Base-by-base conservation (phyloP, 30 jellyfish, hydroid and myxozoan genomes). In the Pelagia noctiluca region DNA sequence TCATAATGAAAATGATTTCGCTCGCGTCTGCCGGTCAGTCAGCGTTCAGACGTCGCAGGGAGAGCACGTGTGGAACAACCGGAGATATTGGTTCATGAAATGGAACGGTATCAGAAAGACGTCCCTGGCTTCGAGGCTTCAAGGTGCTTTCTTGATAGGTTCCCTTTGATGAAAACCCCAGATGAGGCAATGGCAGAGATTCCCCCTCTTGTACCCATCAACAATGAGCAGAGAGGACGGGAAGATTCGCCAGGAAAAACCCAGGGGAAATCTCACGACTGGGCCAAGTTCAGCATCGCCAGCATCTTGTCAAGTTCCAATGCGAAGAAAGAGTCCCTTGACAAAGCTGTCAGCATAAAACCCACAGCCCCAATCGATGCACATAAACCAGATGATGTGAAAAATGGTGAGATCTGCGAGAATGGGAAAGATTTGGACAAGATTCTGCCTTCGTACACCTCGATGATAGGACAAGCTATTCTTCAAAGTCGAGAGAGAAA, bases 391-490 rank as follows among this genome's bases (percentile, higher is more conserved):
- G 12, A 3, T 10, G 64, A 19, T 10, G 21, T 4, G 21, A 8
- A 42, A 16, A 16, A 42, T 8, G 57, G 57, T 16, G 16, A 42
- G 16, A 42, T 5, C 57, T 42, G 57, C 16, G 16, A 8, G 57
- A 42, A 42, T 42, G 57, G 57, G 16, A 42, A 42, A 5, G 57
- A 42, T 42, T 8, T 4, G 26, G 79, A 77, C 24, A 36, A 68
- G 1, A 67, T 67, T n/a, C 37, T 75, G 21, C 96, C 96, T 21
- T 71, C 89, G 10, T 86, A 86, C 65, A 86, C 96, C 21, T 78
- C 90, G 12, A 86, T 86, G 96, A 86, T 86, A 2, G 96, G 83
- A 0, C 96, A 76, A 42, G 96, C 96, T 7, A 77, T 86, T 2
- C 35, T 86, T 24, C 49, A 87, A 61, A 86, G 83, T 50, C 69